These are phyloP conservation scores for Etheostoma cragini DNA, from an alignment of 2,113 vertebrate genomes.

Conservation along the genomic window DNA sequence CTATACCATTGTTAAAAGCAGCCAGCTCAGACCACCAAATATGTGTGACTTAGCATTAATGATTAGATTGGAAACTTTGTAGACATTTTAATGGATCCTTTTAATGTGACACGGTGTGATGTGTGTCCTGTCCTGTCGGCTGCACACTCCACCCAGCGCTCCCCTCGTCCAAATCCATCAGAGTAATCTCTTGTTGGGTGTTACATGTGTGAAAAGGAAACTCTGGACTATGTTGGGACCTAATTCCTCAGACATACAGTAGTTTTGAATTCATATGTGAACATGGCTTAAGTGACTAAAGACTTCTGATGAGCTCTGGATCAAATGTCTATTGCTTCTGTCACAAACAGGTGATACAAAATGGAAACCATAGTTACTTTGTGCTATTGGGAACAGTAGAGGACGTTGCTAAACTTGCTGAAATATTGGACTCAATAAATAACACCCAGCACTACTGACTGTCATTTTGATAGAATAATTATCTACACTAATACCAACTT, in stretches of 20 bases:
- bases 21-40: not conserved
- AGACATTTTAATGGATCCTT: not conserved
- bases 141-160: too few relatives aligned
- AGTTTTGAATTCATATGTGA: too few relatives aligned
- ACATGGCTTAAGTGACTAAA: not conserved
- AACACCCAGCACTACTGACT: not conserved
- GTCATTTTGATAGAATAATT: conserved; percentile 5
- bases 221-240: too few relatives aligned
- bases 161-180: too few relatives aligned
- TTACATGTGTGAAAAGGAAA: too few relatives aligned
- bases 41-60: not conserved
- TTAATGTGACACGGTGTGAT: too few relatives aligned
- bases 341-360: not conserved
- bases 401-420: not conserved
- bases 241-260: too few relatives aligned
- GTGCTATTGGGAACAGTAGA: not conserved
- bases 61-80: too few relatives aligned
- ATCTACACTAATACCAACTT: not conserved
- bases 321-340: not conserved
- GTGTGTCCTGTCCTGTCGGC: too few relatives aligned
- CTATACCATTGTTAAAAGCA: not conserved
- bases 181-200: too few relatives aligned
- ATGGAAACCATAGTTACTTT: not conserved
- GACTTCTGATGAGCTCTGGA: not conserved
- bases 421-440: not conserved